phyloP scores from a whole-genome alignment of 2,797 vertebrate species.

The Ammospiza maritima region DNA sequence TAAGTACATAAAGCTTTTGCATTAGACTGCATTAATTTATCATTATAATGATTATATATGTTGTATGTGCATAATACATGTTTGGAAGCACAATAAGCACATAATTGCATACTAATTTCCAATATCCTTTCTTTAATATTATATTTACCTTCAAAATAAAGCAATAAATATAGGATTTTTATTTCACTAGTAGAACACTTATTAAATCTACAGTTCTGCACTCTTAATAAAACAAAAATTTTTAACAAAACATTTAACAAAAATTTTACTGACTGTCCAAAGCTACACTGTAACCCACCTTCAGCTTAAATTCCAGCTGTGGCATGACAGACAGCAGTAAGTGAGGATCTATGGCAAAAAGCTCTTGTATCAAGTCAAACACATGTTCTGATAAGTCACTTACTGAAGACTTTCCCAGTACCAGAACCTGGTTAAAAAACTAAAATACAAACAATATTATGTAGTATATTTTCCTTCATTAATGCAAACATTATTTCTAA shows the following conservation, averaged over 20 bases:
- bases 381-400: slow-evolving; percentile 98
- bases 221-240: background rate
- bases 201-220: background rate
- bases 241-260: background rate
- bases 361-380: slow-evolving; percentile 98
- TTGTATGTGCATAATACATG: background rate
- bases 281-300: slow-evolving; percentile 79
- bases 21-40: background rate
- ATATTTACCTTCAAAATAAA: background rate
- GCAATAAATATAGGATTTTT: background rate
- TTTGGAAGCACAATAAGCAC: background rate
- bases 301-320: slow-evolving; percentile 98
- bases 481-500: background rate
- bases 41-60: background rate
- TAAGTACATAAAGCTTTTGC: background rate
- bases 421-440: slow-evolving; percentile 99
- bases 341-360: slow-evolving; percentile 96
- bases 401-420: slow-evolving; percentile 97
- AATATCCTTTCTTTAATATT: background rate
- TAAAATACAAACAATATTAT: slow-evolving; percentile 52
- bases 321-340: slow-evolving; percentile 97
- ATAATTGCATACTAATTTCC: background rate
- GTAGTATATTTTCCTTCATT: background rate
- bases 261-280: background rate
- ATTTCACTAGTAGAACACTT: background rate